These are phyloP conservation scores for Temnopleurus reevesii DNA, from an alignment of 53 echinoderm and acorn worm species.

Conservation along the genomic window DNA sequence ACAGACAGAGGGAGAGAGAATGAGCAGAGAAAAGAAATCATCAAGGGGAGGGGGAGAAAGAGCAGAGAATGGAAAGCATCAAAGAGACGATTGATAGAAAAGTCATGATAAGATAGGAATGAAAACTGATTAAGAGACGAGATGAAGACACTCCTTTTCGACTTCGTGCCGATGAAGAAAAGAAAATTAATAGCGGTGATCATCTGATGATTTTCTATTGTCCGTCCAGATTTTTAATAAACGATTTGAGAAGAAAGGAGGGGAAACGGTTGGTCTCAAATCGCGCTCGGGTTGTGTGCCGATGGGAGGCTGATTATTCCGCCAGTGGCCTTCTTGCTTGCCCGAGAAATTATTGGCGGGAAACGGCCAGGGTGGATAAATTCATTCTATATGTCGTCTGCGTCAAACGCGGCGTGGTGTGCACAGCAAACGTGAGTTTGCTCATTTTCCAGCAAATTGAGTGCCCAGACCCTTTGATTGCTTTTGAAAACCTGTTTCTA, in stretches of 20 bases:
- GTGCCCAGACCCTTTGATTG: slow-evolving; percentile 50
- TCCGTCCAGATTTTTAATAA: slow-evolving; percentile 72
- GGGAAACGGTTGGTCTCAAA: slow-evolving; percentile 68
- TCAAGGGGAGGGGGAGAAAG: background rate
- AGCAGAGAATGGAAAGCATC: no score
- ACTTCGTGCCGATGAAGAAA: slow-evolving; percentile 53
- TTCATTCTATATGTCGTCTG: background rate
- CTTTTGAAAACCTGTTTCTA: slow-evolving; percentile 64
- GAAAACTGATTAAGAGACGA: background rate
- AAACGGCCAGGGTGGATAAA: slow-evolving; percentile 21
- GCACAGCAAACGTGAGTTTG: slow-evolving; percentile 42
- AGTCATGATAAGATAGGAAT: background rate
- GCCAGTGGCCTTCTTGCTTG: slow-evolving; percentile 42
- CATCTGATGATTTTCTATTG: slow-evolving; percentile 69
- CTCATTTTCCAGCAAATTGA: slow-evolving; percentile 39
- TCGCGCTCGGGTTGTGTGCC: slow-evolving; percentile 54
- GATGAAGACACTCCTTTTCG: slow-evolving; percentile 27
- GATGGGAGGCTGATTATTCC: slow-evolving; percentile 63
- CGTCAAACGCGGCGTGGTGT: background rate
- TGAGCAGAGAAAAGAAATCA: background rate
- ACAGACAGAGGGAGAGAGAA: background rate
- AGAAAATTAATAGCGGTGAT: slow-evolving; percentile 65
- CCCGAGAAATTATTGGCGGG: slow-evolving; percentile 58
- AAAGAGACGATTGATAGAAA: no score
- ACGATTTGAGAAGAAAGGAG: slow-evolving; percentile 63